Evolutionary conservation across 1,140 invertebrate species (phyloP), one percentile per base, ranked within the genome.

Genomic region (Scaptomyza hsui): DNA sequence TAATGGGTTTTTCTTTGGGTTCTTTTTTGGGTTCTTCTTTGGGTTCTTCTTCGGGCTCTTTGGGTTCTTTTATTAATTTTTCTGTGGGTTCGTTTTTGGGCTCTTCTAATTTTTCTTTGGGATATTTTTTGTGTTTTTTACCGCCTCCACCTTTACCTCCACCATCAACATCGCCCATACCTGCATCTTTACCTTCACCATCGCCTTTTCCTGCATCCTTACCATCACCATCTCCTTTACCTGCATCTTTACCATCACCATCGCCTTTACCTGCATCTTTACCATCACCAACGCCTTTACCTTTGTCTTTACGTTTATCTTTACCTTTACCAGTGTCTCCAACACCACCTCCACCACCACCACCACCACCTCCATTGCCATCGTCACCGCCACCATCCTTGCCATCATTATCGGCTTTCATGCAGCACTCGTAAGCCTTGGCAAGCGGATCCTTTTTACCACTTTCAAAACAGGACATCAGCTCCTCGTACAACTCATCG

Each of bases 381-480:
- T n/a, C n/a, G n/a, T 5, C 24, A 19, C 29, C 60, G 0, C 5
- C 29, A 7, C 10, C 16, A 12, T 12, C 32, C 15, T 15, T 3
- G 10, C n/a, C 29, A 3, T n/a, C 18, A 9, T 42, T 41, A 3
- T 21, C 1, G 0, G 15, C 10, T 51, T 15, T 24, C 6, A 29
- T 18, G n/a, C 56, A 39, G n/a, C 47, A 45, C 32, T 44, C 19
- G 4, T n/a, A 24, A 1, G 12, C 12, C 0, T 45, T 12, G 4
- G 15, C 13, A 26, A 37, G 2, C 1, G 29, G 9, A 48, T 62
- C 42, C 12, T 7, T 7, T 1, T 9, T 2, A 1, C 1, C n/a
- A 15, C 4, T 52, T 26, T 53, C 16, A 39, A 69, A 69, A 9
- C 49, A 62, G 1, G 48, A 10, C 1, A 62, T 4, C 2, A 69